Percentiles rank a stretch among this genome's conserved stretches.
Conservation (phyloP, 2,888 invertebrate species). For the Teleiodes luculella region DNA sequence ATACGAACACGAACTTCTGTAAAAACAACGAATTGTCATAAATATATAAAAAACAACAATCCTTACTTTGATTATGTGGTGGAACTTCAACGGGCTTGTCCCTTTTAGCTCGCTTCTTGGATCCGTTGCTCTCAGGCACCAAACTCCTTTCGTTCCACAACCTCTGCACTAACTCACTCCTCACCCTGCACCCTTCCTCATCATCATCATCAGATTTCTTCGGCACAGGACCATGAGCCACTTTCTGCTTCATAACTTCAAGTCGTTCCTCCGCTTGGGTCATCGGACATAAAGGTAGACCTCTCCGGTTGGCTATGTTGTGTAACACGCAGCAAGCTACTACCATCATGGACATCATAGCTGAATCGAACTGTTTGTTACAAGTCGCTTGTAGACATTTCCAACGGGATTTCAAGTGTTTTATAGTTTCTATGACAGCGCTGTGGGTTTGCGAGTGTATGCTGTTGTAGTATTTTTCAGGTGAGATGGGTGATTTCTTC, state of each 20-base stretch:
- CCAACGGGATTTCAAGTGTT: constrained; percentile 66
- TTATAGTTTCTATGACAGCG: constrained; percentile 53
- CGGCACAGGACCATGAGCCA: constrained; percentile 60
- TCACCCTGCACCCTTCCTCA: constrained; percentile 40
- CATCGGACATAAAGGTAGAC: constrained; percentile 49
- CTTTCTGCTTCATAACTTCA: constrained; percentile 67
- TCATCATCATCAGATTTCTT: constrained; percentile 56
- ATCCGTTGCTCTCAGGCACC: constrained; percentile 41
- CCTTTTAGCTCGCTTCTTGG: constrained; percentile 60
- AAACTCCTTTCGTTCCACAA: constrained; percentile 59
- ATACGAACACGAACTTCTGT: too few relatives aligned
- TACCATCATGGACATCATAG: constrained; percentile 54
- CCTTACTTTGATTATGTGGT: constrained; percentile 25
- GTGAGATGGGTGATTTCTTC: constrained; percentile 64
- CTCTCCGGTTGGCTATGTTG: constrained; percentile 54
- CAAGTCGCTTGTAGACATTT: constrained; percentile 66
- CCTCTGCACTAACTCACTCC: constrained; percentile 47
- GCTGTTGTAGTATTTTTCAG: constrained; percentile 62
- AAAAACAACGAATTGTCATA: neutral
- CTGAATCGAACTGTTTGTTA: constrained; percentile 64
- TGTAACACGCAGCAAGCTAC: constrained; percentile 62
- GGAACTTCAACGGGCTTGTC: constrained; percentile 44
- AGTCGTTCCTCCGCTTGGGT: constrained; percentile 60
- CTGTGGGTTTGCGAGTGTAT: constrained; percentile 51
- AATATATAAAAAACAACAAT: neutral